These are phyloP conservation scores for Scytalopus superciliaris DNA, from an alignment of 2,113 vertebrate species.

Conservation along the genomic window DNA sequence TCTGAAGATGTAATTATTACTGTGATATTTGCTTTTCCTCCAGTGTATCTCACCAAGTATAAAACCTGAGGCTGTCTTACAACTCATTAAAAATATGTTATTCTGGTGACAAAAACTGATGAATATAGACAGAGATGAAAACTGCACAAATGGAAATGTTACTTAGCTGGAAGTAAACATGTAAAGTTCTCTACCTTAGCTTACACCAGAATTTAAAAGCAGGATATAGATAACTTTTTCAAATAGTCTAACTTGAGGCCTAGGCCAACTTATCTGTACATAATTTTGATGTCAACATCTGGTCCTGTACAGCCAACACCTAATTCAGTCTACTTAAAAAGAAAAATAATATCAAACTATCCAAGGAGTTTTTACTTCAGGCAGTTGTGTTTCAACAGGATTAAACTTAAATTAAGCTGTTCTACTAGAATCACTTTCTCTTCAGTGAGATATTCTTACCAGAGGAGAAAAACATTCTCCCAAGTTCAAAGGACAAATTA, in stretches of 20 bases:
- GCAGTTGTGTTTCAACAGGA: neutral
- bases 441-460: neutral
- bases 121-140: neutral
- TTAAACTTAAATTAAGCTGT: neutral
- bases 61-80: neutral
- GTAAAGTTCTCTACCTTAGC: neutral
- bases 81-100: neutral
- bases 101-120: neutral
- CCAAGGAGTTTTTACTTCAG: neutral
- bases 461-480: neutral
- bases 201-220: neutral
- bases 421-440: neutral
- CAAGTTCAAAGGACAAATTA: conserved; percentile 56
- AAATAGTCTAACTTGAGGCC: neutral
- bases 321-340: neutral
- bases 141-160: neutral
- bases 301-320: neutral
- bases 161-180: neutral
- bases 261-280: neutral
- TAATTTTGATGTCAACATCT: conserved; percentile 22
- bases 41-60: neutral
- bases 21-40: conserved; percentile 22
- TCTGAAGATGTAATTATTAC: conserved; percentile 64
- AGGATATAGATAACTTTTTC: neutral
- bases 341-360: neutral